Conservation (phyloP, 2,797 vertebrate species). For the Poeciliopsis paucimaculata region DNA sequence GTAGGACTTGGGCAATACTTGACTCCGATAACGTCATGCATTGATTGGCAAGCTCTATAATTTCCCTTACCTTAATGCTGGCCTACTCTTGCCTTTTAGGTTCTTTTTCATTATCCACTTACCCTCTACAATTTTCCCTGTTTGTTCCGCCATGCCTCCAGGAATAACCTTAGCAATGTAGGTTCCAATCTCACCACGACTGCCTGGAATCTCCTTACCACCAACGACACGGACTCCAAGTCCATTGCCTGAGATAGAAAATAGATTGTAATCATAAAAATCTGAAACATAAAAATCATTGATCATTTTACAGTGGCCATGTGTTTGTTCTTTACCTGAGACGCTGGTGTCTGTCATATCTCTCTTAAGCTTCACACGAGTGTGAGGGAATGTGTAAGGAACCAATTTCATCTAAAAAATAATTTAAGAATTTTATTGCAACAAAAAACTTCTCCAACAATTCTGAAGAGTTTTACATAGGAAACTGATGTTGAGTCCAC, state of each 20-base stretch:
- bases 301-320: neutral
- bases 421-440: constrained; percentile 19
- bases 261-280: constrained; percentile 22
- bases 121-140: constrained; percentile 92
- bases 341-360: constrained; percentile 94
- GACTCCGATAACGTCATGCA: neutral
- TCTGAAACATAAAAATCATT: neutral
- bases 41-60: neutral
- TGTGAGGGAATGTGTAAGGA: constrained; percentile 92
- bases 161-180: constrained; percentile 94
- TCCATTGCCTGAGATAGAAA: constrained; percentile 74
- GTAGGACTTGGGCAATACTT: neutral
- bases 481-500: constrained; percentile 55
- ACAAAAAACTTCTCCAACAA: neutral
- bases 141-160: constrained; percentile 92
- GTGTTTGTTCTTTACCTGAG: constrained; percentile 86
- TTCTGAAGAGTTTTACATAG: neutral
- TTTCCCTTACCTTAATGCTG: neutral
- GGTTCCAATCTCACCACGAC: constrained; percentile 91
- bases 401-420: constrained; percentile 86
- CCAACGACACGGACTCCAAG: constrained; percentile 95
- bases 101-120: constrained; percentile 64
- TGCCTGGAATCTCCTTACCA: constrained; percentile 95
- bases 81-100: neutral
- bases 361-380: constrained; percentile 89